A percentile compares a stretch with the other conserved stretches of the same genome.
Evolutionary conservation across 2,113 vertebrate genomes (phyloP).

Genomic region (mouse (Mus musculus)): GRCm39 chr1:172344501-172345000

Average conservation of each 20-base stretch:
- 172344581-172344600: background rate
- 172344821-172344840: too few species aligned
- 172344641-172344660: too few species aligned
- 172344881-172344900: background rate
- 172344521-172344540: background rate
- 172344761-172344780: too few species aligned
- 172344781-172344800: too few species aligned
- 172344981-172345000: background rate
- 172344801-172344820: too few species aligned
- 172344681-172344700: too few species aligned
- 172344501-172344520: background rate
- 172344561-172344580: background rate
- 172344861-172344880: background rate
- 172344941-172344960: background rate
- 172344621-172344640: too few species aligned
- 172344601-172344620: background rate
- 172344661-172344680: background rate
- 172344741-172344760: too few species aligned
- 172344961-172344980: background rate
- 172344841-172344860: too few species aligned
- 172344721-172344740: too few species aligned
- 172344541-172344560: background rate
- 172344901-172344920: background rate
- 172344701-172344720: too few species aligned
- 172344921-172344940: background rate